Conservation (phyloP, 2,113 vertebrate species). For the Myodes glareolus region DNA sequence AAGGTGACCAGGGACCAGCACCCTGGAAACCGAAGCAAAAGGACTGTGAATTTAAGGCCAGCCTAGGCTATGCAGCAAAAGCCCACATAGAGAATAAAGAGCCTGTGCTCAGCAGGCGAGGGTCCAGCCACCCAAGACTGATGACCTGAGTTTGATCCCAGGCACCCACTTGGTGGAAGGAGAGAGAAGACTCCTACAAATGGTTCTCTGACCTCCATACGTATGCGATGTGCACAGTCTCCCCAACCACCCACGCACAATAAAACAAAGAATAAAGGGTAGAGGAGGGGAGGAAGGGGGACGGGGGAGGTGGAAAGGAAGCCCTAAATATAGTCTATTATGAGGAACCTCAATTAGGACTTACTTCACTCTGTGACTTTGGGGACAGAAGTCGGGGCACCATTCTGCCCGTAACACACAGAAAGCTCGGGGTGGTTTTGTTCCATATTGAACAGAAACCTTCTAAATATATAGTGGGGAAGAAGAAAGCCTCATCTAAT, state of each 20-base stretch:
- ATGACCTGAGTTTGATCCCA: neutral
- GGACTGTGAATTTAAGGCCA: neutral
- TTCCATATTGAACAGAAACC: slow-evolving; percentile 32
- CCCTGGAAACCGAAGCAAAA: neutral
- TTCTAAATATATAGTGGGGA: neutral
- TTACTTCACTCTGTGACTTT: neutral
- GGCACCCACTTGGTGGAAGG: neutral
- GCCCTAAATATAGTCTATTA: slow-evolving; percentile 25
- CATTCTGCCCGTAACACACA: neutral
- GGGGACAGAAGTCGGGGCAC: too few species aligned
- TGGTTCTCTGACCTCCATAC: neutral
- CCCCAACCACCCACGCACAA: neutral
- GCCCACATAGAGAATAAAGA: neutral
- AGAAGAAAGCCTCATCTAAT: neutral
- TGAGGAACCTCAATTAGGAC: slow-evolving; percentile 12
- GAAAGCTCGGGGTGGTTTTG: slow-evolving; percentile 11
- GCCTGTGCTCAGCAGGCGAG: neutral
- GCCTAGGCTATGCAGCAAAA: neutral
- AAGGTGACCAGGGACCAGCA: neutral
- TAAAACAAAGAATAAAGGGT: neutral
- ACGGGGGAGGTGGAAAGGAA: neutral
- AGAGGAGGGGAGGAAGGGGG: neutral
- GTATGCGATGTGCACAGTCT: neutral
- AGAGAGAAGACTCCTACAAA: neutral
- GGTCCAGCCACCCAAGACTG: neutral